phyloP scores from a whole-genome alignment of 2,888 invertebrate species.

The Anthoptus insignis region DNA sequence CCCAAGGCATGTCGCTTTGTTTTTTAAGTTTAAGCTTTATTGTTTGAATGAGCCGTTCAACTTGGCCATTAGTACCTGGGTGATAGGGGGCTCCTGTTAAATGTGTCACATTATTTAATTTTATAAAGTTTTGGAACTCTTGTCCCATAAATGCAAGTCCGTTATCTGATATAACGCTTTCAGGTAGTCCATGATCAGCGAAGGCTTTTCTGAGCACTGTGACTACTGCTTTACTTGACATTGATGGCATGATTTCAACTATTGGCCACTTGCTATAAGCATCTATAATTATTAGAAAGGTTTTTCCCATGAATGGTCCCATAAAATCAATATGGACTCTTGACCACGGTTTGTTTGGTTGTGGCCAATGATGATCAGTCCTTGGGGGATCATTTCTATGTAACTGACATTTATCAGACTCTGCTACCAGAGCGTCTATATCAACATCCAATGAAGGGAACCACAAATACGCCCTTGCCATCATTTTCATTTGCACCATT shows the following conservation, averaged over 20 bases:
- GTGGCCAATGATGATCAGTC: constrained; percentile 35
- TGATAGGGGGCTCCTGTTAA: constrained; percentile 41
- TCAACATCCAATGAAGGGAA: constrained; percentile 41
- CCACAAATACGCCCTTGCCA: constrained; percentile 45
- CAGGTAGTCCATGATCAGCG: constrained; percentile 39
- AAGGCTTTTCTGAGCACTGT: constrained; percentile 24
- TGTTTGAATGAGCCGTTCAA: constrained; percentile 44
- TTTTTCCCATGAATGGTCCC: constrained; percentile 40
- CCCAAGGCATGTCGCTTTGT: constrained; percentile 28
- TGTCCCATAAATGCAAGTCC: constrained; percentile 38
- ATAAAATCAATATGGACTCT: constrained; percentile 42
- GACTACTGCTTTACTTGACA: constrained; percentile 32
- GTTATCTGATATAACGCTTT: constrained; percentile 31
- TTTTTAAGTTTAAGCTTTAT: constrained; percentile 43
- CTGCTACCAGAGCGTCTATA: constrained; percentile 14
- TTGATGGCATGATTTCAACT: constrained; percentile 30
- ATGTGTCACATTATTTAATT: constrained; percentile 38
- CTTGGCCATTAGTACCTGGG: constrained; percentile 44
- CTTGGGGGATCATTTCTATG: constrained; percentile 36
- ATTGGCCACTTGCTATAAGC: constrained; percentile 41
- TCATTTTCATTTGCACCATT: constrained; percentile 41
- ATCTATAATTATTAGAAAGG: constrained; percentile 40
- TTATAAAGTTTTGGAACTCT: constrained; percentile 42
- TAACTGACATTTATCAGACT: constrained; percentile 2
- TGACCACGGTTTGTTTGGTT: constrained; percentile 39